Base-by-base conservation (phyloP, 2,113 vertebrate genomes). In the Strigops habroptila region DNA sequence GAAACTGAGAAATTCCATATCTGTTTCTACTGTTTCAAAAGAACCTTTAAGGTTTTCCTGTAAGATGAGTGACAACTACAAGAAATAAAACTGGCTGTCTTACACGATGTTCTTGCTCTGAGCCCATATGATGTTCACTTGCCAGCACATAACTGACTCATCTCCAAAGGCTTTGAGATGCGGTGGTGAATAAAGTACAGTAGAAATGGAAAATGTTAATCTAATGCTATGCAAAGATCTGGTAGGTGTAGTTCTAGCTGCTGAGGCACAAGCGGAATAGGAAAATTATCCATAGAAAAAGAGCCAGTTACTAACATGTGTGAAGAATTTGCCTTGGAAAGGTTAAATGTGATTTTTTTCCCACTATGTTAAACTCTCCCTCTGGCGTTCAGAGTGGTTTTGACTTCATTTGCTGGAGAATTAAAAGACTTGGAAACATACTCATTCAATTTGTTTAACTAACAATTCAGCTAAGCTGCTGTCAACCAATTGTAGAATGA, bases 361-460 rank as follows among this genome's bases (percentile, higher is more conserved):
- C 15, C 25, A 55, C 8, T 48, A 17, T 24, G 7, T 69, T 87
- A 65, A 91, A 43, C 15, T 39, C 10, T 62, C 33, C 11, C 17
- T 71, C 11, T 90, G 71, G 68, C 31, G 46, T 71, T 88, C 60
- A 53, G 37, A 60, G 21, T 68, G 31, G 7, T 93, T 90, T 85
- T 75, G 0, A 74, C 25, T 77, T 83, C 6, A 62, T 91, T 88
- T 84, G 23, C 62, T 90, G 81, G 35, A 88, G 60, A 93, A 82
- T 60, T 69, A 88, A 86, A 60, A 88, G 49, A 64, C 53, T 86
- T 62, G 49, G 67, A 90, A 96, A 86, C 18, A 81, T 57, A 88
- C 30, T 86, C n/a, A 69, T 80, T 80, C 35, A 95, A 85, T 91
- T 88, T 88, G 18, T 75, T 88, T 88, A 91, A 95, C 30, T 93